phyloP scores from a whole-genome alignment of 2,797 vertebrate genomes.

The Coendou prehensilis region DNA sequence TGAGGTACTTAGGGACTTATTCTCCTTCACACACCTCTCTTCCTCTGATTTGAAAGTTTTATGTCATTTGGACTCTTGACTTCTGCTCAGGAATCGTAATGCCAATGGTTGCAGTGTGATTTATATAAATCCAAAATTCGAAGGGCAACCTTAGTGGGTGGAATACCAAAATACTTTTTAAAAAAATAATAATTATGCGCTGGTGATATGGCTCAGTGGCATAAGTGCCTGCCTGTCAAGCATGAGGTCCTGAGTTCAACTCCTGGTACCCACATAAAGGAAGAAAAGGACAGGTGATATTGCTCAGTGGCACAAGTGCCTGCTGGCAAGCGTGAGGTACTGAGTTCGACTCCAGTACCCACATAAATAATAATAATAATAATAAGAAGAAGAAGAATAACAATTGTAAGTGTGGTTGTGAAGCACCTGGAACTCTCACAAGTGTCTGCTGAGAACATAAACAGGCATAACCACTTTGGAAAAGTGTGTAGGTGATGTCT shows the following conservation, averaged over 20 bases:
- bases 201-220: no score
- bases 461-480: not conserved
- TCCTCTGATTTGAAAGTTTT: not conserved
- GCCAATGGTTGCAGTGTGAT: not conserved
- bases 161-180: not conserved
- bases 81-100: not conserved
- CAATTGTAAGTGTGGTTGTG: not conserved
- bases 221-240: no score
- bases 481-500: not conserved
- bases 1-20: not conserved
- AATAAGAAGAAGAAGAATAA: not conserved
- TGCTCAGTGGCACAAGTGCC: no score
- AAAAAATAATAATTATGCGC: no score
- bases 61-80: not conserved
- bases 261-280: no score
- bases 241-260: no score
- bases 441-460: not conserved
- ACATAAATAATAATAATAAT: no score
- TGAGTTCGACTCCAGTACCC: no score
- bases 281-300: no score
- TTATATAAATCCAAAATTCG: not conserved
- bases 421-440: not conserved
- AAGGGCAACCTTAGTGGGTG: not conserved
- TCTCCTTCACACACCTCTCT: not conserved
- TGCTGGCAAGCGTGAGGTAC: no score